A percentile compares a stretch with the other conserved stretches of the same genome.
Evolutionary conservation across 2,888 invertebrate genomes (phyloP).

Genomic region (Pandemis corylana): DNA sequence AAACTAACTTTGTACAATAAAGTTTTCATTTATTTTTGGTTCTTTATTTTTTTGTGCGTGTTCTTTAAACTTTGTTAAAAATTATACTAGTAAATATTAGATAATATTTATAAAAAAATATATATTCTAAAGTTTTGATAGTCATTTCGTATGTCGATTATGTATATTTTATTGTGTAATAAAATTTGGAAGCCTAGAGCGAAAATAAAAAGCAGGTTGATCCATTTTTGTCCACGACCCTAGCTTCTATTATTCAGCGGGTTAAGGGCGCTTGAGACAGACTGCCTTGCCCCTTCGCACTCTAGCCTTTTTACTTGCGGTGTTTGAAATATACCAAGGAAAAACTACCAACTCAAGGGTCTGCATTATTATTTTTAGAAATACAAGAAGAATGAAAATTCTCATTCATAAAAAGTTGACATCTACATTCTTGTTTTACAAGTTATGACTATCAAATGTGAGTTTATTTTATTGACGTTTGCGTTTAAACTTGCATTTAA

Average conservation of each 20-base stretch:
- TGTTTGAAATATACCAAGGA: slow-evolving; percentile 30
- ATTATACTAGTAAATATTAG: no score
- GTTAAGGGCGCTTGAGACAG: slow-evolving; percentile 37
- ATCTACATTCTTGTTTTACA: neutral
- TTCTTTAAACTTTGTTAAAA: no score
- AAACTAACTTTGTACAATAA: no score
- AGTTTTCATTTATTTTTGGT: no score
- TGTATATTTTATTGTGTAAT: neutral
- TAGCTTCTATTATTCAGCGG: slow-evolving; percentile 39
- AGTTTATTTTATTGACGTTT: no score
- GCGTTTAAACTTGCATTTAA: no score
- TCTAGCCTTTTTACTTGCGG: slow-evolving; percentile 27
- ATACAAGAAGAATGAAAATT: neutral
- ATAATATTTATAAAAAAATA: neutral
- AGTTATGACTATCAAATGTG: neutral
- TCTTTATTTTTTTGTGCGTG: no score
- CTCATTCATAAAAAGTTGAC: no score
- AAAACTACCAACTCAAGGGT: slow-evolving; percentile 6
- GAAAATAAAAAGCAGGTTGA: slow-evolving; percentile 27
- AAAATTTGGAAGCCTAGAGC: neutral
- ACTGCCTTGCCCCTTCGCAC: slow-evolving; percentile 23
- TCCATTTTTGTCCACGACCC: slow-evolving; percentile 34
- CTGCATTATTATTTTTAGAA: neutral
- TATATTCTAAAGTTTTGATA: neutral
- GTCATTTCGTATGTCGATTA: neutral